phyloP scores from a whole-genome alignment of 2,113 vertebrate genomes.

The Crocuta crocuta region DNA sequence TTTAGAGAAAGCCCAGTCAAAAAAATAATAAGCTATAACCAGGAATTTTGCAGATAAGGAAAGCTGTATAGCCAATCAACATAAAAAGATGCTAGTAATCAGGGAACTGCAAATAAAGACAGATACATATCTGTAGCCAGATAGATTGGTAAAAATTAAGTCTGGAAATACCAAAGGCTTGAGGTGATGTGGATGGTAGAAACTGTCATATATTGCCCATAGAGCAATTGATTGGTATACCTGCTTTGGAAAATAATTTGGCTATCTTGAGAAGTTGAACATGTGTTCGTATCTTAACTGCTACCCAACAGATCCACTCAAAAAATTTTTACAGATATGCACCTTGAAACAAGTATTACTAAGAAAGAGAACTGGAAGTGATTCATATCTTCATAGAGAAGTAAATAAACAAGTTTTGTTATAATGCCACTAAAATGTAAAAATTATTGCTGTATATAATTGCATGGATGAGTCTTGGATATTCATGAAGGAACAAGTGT shows the following conservation, averaged over 20 bases:
- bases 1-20: background rate
- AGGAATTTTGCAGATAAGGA: background rate
- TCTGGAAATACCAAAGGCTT: background rate
- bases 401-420: background rate
- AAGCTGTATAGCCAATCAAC: background rate
- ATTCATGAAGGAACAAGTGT: background rate
- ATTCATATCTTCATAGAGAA: background rate
- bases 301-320: background rate
- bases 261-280: background rate
- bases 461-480: background rate
- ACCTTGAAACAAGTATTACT: background rate
- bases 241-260: constrained; percentile 1
- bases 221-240: background rate
- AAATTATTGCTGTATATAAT: background rate
- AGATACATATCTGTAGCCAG: background rate
- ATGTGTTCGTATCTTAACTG: background rate
- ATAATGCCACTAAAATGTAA: background rate
- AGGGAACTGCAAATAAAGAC: background rate
- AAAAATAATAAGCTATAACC: background rate
- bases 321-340: background rate
- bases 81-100: background rate
- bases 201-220: background rate
- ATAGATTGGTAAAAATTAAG: background rate
- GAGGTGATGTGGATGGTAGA: background rate
- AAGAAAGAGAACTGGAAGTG: background rate